These are phyloP conservation scores for Platerodrilus igneus DNA, from an alignment of 2,888 invertebrate genomes.

Conservation along the genomic window DNA sequence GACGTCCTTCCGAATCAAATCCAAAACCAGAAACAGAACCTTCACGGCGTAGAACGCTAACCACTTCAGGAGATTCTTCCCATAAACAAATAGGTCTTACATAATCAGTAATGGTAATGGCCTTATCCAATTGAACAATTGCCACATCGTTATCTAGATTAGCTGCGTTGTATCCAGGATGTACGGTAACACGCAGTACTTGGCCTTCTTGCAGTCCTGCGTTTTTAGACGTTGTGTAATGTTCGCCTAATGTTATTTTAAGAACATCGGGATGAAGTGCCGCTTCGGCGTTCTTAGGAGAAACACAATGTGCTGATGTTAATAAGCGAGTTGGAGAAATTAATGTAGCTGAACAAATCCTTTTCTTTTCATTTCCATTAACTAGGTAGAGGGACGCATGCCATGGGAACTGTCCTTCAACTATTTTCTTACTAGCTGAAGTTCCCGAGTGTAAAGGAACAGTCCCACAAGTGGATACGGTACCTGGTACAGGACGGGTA, in stretches of 20 bases:
- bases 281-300: slow-evolving; percentile 33
- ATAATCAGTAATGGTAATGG: slow-evolving; percentile 49
- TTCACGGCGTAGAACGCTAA: slow-evolving; percentile 14
- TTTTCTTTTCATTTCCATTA: slow-evolving; percentile 46
- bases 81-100: slow-evolving; percentile 60
- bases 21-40: slow-evolving; percentile 47
- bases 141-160: slow-evolving; percentile 53
- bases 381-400: slow-evolving; percentile 58
- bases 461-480: slow-evolving; percentile 13
- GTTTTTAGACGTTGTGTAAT: slow-evolving; percentile 7
- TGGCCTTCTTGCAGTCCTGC: slow-evolving; percentile 42
- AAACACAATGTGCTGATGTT: slow-evolving; percentile 64
- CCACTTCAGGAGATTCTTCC: slow-evolving; percentile 34
- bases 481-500: slow-evolving; percentile 8
- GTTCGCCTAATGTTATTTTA: slow-evolving; percentile 23
- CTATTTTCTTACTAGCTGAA: not conserved
- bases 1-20: slow-evolving; percentile 54
- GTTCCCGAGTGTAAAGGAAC: slow-evolving; percentile 13
- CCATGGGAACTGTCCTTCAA: slow-evolving; percentile 62
- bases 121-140: slow-evolving; percentile 50
- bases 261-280: slow-evolving; percentile 19
- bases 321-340: slow-evolving; percentile 54
- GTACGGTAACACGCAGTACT: slow-evolving; percentile 42
- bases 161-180: slow-evolving; percentile 44
- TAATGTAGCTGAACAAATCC: slow-evolving; percentile 62